phyloP scores from a whole-genome alignment of 2,888 invertebrate genomes.

The Lordiphosa fenestrarum region DNA sequence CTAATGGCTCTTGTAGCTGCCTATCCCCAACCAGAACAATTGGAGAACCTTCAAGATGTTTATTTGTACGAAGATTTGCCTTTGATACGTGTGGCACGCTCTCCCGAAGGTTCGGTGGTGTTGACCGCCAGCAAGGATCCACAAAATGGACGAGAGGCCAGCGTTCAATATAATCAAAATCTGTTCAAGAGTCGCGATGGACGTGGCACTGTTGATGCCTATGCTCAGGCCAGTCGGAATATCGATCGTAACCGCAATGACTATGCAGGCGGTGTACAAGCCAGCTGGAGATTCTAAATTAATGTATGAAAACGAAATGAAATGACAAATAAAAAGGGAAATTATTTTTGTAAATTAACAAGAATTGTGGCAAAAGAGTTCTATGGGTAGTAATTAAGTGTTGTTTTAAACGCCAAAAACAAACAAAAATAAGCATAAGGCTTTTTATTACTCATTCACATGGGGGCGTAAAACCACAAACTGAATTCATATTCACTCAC shows the following conservation, averaged over 20 bases:
- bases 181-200: conserved; percentile 57
- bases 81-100: conserved; percentile 33
- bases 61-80: conserved; percentile 4
- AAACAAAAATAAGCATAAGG: too few relatives aligned
- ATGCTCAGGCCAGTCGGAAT: conserved; percentile 59
- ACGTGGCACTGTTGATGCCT: conserved; percentile 59
- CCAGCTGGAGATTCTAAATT: conserved; percentile 44
- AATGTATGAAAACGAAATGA: background rate
- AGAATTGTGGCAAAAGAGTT: too few relatives aligned
- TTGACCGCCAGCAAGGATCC: conserved; percentile 39
- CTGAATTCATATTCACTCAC: too few relatives aligned
- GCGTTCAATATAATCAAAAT: conserved; percentile 63
- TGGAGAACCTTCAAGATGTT: background rate
- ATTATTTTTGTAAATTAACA: background rate
- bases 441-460: too few relatives aligned
- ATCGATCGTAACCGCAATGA: conserved; percentile 56
- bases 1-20: conserved; percentile 22
- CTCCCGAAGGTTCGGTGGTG: conserved; percentile 48
- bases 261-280: conserved; percentile 51
- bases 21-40: conserved; percentile 9
- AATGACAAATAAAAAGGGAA: background rate
- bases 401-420: too few relatives aligned
- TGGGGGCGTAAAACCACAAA: too few relatives aligned
- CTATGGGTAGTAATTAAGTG: too few relatives aligned
- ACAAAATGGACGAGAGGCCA: conserved; percentile 47